Evolutionary conservation across 2,888 invertebrate genomes (phyloP).

Genomic region (Fragum sueziense): DNA sequence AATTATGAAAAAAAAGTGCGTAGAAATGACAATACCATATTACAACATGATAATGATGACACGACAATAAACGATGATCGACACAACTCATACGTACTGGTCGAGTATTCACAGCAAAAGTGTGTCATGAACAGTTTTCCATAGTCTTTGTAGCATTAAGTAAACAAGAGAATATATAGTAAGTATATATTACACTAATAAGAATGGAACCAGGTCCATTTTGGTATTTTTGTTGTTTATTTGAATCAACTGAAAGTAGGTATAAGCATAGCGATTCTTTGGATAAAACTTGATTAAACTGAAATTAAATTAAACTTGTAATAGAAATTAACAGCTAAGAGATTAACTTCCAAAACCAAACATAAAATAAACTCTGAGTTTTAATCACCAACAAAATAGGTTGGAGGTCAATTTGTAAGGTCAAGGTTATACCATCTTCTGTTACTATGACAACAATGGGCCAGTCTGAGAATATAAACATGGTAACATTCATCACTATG

Average conservation of each 20-base stretch:
- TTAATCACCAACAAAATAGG: neutral
- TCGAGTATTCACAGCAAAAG: constrained; percentile 32
- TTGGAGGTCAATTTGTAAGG: neutral
- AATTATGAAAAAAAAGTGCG: neutral
- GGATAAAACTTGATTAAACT: neutral
- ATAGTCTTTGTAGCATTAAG: constrained; percentile 38
- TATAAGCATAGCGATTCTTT: neutral
- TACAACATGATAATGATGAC: neutral
- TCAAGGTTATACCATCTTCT: constrained; percentile 46
- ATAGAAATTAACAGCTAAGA: neutral
- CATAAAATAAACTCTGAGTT: neutral
- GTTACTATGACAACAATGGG: constrained; percentile 49
- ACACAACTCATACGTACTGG: neutral
- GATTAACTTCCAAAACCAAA: neutral
- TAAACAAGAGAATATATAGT: neutral
- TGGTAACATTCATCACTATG: constrained; percentile 9
- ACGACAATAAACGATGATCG: neutral
- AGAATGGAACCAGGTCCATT: too few relatives aligned
- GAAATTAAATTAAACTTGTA: neutral
- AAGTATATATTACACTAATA: too few relatives aligned
- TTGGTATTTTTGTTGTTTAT: too few relatives aligned
- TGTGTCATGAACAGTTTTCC: constrained; percentile 52
- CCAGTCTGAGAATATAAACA: constrained; percentile 46
- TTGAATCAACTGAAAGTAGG: too few relatives aligned
- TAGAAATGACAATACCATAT: neutral